Percentiles rank a stretch among this genome's conserved stretches.
Evolutionary conservation across 30 jellyfish, hydroid and myxozoan genomes (phyloP).

Genomic region (Hydra vulgaris): DNA sequence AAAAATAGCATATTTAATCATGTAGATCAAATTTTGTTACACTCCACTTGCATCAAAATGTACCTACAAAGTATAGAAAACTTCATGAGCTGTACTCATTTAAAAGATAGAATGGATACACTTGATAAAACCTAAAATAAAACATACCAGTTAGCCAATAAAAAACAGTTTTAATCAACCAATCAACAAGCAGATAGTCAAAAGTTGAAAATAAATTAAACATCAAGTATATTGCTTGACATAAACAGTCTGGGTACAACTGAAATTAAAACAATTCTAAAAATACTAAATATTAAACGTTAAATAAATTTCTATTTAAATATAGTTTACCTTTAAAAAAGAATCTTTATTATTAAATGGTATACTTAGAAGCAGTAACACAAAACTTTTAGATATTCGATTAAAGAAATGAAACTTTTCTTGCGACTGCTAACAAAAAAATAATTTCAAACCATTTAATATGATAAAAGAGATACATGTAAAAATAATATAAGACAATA

Average conservation of each 20-base stretch:
- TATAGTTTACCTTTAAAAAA: neutral
- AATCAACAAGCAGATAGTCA: neutral
- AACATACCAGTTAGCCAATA: neutral
- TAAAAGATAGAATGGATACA: too few species aligned
- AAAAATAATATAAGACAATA: too few species aligned
- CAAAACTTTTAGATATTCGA: neutral
- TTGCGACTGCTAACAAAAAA: neutral
- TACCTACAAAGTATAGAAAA: too few species aligned
- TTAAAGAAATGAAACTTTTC: neutral
- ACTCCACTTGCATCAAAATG: too few species aligned
- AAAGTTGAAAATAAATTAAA: neutral
- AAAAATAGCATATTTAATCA: too few species aligned
- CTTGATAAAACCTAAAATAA: neutral
- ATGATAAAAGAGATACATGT: too few species aligned
- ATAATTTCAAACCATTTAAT: too few species aligned
- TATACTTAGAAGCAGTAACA: neutral
- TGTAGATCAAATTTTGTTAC: too few species aligned
- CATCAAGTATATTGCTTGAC: neutral
- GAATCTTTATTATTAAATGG: neutral
- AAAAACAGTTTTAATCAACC: neutral
- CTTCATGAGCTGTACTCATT: too few species aligned
- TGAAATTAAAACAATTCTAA: too few species aligned
- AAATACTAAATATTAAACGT: too few species aligned
- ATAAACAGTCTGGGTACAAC: neutral
- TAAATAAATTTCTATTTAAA: too few species aligned